These are phyloP conservation scores for Laticauda colubrina DNA, from an alignment of 2,113 vertebrate genomes.

Conservation along the genomic window DNA sequence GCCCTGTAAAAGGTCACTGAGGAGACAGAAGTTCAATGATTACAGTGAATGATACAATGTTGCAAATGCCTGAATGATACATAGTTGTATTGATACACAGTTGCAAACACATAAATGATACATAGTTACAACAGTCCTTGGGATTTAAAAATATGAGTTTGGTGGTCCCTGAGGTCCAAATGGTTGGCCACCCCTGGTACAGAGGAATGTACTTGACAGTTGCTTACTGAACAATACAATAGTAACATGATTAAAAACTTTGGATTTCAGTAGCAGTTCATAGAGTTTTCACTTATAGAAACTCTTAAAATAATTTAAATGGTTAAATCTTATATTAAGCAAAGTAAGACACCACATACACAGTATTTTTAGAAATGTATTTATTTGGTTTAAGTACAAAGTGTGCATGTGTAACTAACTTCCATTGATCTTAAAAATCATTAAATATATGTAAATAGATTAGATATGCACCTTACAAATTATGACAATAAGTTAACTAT, in stretches of 20 bases:
- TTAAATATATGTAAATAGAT: constrained; percentile 6
- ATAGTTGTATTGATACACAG: no score
- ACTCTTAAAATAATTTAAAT: constrained; percentile 4
- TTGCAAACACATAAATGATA: no score
- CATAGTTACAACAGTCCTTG: no score
- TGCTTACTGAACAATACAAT: fast-evolving
- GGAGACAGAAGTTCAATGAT: no score
- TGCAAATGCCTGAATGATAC: no score
- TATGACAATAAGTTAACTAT: neutral
- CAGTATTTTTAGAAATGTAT: neutral
- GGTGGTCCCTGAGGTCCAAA: no score
- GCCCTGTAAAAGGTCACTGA: no score
- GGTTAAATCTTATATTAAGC: neutral
- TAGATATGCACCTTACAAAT: neutral
- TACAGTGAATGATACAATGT: no score
- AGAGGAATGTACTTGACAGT: no score
- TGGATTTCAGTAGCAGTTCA: neutral
- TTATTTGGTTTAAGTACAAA: constrained; percentile 6
- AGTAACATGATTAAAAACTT: neutral
- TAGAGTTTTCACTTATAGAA: constrained; percentile 5
- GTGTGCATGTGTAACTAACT: neutral
- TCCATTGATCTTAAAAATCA: neutral
- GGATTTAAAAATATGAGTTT: no score
- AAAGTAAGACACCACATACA: neutral
- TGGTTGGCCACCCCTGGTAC: no score